phyloP scores from a whole-genome alignment of 2,113 vertebrate species.

The Sapayoa aenigma region DNA sequence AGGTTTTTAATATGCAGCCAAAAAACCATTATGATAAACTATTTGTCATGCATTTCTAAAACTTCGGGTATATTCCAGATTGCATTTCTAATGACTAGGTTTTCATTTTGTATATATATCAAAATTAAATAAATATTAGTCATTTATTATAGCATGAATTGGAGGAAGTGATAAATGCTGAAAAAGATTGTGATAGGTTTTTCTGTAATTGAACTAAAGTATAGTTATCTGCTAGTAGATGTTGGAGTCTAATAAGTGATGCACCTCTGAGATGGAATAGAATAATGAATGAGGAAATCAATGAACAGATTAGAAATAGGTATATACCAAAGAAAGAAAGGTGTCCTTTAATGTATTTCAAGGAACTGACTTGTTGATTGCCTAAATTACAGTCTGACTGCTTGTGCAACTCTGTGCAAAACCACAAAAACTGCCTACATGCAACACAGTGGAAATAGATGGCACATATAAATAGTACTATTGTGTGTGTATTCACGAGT shows the following conservation, averaged over 20 bases:
- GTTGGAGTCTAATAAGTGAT: slow-evolving; percentile 44
- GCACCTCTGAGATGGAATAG: not conserved
- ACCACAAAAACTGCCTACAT: not conserved
- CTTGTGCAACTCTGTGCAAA: not conserved
- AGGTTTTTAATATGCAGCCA: slow-evolving; percentile 7
- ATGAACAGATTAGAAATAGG: slow-evolving; percentile 32
- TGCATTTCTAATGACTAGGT: slow-evolving; percentile 7
- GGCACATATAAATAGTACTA: not conserved
- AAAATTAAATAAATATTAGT: slow-evolving; percentile 60
- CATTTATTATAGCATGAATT: slow-evolving; percentile 33
- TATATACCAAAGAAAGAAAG: slow-evolving; percentile 14
- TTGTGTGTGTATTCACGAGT: not conserved
- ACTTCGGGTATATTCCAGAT: not conserved
- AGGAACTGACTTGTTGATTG: slow-evolving; percentile 6
- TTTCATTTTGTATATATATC: slow-evolving; percentile 49
- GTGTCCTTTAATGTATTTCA: slow-evolving; percentile 52
- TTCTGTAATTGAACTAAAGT: slow-evolving; percentile 40
- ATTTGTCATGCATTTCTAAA: not conserved
- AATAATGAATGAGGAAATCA: slow-evolving; percentile 52
- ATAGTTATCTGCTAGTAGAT: slow-evolving; percentile 35
- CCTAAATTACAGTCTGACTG: slow-evolving; percentile 42
- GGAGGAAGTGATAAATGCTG: slow-evolving; percentile 50
- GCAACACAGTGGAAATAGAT: not conserved
- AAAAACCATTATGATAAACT: not conserved
- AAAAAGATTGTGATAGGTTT: slow-evolving; percentile 35